Evolutionary conservation across 1,140 invertebrate species (phyloP), one percentile per base, ranked within the genome.

Genomic region (Solen grandis): DNA sequence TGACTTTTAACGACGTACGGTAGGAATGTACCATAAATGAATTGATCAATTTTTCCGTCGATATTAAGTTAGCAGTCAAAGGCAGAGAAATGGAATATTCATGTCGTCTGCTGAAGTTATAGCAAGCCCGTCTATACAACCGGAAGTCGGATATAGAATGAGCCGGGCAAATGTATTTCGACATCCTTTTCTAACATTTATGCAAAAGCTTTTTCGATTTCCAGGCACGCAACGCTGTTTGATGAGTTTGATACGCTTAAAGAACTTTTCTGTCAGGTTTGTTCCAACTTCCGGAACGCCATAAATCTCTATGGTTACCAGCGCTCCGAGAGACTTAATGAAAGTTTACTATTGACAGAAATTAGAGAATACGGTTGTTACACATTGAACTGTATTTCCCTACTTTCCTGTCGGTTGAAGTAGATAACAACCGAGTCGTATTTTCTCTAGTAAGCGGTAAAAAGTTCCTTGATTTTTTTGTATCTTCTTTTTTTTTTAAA

Each of bases 31-130:
- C 76, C 36, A 66, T 60, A 68, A 60, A 60, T 38, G 55, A 79
- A 79, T 79, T 69, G 76, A 79, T 79, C 76, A 79, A 79, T 79
- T 70, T 70, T 70, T 59, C 38, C 65, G 65, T 69, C 63, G 76
- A 70, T 79, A 79, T 79, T 57, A 79, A 79, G 76, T 69, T 79
- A 69, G 54, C 76, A 50, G 63, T 79, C 76, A 79, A 79, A 79
- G 66, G 76, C 59, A 79, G 66, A 62, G 63, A 79, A 79, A 79
- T 79, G 76, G 76, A 79, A 59, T 79, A 79, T 79, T 79, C 76
- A 79, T 79, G 76, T 79, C 55, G 65, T 79, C 65, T 60, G 76
- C 65, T 36, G 36, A 41, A 52, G 76, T 79, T 69, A 79, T 79
- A 66, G 65, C 60, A 70, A 46, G 70, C 33, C 66, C 52, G 54